Evolutionary conservation across 1,140 invertebrate species (phyloP).

Genomic region (Leguminivora glycinivorella): DNA sequence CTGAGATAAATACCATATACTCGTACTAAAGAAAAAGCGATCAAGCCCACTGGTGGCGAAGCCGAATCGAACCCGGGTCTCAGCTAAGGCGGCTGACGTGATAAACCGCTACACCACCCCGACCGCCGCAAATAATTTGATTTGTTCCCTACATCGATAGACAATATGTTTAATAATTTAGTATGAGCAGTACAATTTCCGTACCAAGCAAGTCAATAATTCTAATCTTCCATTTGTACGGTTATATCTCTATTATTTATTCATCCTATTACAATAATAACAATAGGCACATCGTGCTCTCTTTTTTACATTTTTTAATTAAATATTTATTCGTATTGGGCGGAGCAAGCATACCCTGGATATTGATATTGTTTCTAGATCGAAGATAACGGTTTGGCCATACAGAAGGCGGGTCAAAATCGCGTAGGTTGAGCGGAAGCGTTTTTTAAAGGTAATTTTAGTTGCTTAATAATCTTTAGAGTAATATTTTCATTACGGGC

Average conservation of each 20-base stretch:
- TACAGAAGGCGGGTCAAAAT: conserved; percentile 31
- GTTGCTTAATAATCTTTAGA: neutral
- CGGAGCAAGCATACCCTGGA: conserved; percentile 55
- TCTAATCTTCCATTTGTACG: neutral
- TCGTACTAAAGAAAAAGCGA: too few relatives aligned
- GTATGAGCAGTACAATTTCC: neutral
- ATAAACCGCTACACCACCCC: too few relatives aligned
- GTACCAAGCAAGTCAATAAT: neutral
- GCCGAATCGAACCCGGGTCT: too few relatives aligned
- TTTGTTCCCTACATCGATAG: too few relatives aligned
- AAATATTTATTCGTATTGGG: conserved; percentile 73
- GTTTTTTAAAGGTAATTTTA: conserved; percentile 14
- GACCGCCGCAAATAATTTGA: too few relatives aligned
- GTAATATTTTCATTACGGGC: too few relatives aligned
- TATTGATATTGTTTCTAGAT: conserved; percentile 74
- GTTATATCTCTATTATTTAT: conserved; percentile 9
- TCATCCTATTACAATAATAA: conserved; percentile 25
- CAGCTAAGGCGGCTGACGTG: too few relatives aligned
- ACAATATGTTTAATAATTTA: neutral
- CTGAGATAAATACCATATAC: too few relatives aligned
- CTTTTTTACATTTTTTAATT: conserved; percentile 62
- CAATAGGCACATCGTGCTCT: conserved; percentile 42
- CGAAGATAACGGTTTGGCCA: conserved; percentile 53
- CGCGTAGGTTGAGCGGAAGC: conserved; percentile 35
- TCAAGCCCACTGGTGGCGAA: too few relatives aligned